Evolutionary conservation across 2,888 invertebrate species (phyloP), one percentile per base, ranked within the genome.

Genomic region (Eupithecia exiguata): DNA sequence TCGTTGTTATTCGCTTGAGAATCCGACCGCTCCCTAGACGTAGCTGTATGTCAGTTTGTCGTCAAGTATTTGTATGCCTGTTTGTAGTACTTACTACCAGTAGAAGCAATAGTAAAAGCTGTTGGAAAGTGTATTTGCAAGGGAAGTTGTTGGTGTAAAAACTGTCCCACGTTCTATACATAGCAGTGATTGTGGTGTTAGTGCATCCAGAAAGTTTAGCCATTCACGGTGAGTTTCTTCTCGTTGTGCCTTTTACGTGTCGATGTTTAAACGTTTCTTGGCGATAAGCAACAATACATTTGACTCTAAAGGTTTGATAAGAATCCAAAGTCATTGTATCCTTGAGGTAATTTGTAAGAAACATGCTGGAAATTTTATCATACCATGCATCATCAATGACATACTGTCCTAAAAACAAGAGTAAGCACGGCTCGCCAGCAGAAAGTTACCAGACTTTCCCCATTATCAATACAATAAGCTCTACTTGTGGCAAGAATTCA

Each of bases 11-110:
- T 83, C 84, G 81, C 81, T 84, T 86, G 85, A 86, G 88, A 91
- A 88, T 91, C 88, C 89, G 94, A 92, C 94, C 94, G 94, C 94
- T 94, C 94, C 94, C 94, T 89, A 87, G 86, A 89, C 89, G 89
- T 89, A 89, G 83, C 53, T 82, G 75, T 82, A 87, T 89, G 91
- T 91, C 92, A 92, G 92, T 92, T 92, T 90, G 88, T 91, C 89
- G 84, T 86, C 86, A 87, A 91, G 89, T 93, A 93, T 92, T 92
- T 92, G 93, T 93, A 91, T 93, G 91, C 90, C 88, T 87, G 92
- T 91, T 92, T 92, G 92, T 92, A 91, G 92, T 78, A 78, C 79
- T 71, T 92, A 93, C 91, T 92, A 72, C 89, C 89, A 91, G 88
- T 89, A 89, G 91, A 84, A 89, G 89, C 86, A 89, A 89, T 93